A percentile compares a stretch with the other conserved stretches of the same genome.
phyloP scores from a whole-genome alignment of 1,140 invertebrate species.

The Nymphalis io region DNA sequence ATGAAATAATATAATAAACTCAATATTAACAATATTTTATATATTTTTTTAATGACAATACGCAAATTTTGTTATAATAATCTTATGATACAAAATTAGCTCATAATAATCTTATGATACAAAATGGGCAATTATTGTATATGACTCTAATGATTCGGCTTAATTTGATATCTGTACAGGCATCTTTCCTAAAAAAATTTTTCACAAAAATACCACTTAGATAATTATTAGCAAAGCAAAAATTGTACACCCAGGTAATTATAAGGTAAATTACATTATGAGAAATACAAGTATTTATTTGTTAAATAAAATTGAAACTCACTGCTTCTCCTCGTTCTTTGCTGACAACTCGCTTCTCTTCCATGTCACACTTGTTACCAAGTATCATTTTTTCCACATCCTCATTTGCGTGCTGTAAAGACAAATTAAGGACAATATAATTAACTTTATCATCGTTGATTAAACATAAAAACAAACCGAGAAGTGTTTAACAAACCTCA shows the following conservation, averaged over 20 bases:
- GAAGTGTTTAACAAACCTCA: conserved; percentile 83
- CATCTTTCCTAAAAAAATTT: too few species aligned
- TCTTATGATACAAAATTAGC: too few species aligned
- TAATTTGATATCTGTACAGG: too few species aligned
- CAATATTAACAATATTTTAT: too few species aligned
- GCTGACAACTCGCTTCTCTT: conserved; percentile 93
- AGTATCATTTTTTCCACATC: conserved; percentile 98
- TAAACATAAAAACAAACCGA: neutral
- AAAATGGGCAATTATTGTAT: too few species aligned
- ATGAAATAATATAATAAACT: too few species aligned
- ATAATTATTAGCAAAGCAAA: too few species aligned
- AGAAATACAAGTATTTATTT: neutral
- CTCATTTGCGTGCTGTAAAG: conserved; percentile 87
- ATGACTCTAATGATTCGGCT: too few species aligned
- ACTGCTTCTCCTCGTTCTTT: conserved; percentile 84
- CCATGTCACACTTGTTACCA: conserved; percentile 97
- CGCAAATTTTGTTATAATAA: too few species aligned
- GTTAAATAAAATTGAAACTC: conserved; percentile 42
- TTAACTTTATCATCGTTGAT: neutral
- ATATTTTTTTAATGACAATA: neutral
- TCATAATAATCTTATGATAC: too few species aligned
- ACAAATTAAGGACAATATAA: neutral
- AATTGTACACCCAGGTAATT: too few species aligned
- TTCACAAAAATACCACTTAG: too few species aligned
- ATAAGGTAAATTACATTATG: neutral